Evolutionary conservation across 2,113 vertebrate genomes (phyloP).

Genomic region (Apus apus): DNA sequence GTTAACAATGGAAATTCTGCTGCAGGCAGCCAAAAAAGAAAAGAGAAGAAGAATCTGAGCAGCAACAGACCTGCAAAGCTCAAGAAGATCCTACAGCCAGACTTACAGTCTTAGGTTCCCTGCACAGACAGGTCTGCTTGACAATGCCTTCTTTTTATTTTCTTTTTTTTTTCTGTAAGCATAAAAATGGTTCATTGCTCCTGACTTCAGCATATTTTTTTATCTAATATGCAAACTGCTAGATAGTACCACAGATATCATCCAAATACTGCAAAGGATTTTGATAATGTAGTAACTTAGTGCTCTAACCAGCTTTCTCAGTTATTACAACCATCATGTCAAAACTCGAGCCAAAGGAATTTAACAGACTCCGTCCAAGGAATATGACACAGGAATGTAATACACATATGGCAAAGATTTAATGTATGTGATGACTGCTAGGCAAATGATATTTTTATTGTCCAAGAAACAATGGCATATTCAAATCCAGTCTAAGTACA

Average conservation of each 20-base stretch:
- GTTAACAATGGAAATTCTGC: slow-evolving; percentile 45
- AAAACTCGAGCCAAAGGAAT: slow-evolving; percentile 53
- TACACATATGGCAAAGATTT: slow-evolving; percentile 64
- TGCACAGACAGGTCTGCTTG: neutral
- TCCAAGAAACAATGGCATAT: slow-evolving; percentile 63
- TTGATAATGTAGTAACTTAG: slow-evolving; percentile 12
- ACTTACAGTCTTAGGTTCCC: neutral
- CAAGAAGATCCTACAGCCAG: neutral
- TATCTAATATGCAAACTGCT: neutral
- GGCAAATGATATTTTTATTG: slow-evolving; percentile 55
- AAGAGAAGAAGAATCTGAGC: neutral
- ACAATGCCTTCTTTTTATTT: neutral
- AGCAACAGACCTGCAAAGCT: slow-evolving; percentile 5
- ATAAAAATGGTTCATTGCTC: neutral
- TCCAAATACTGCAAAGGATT: neutral
- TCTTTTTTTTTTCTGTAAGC: neutral
- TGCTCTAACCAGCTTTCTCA: slow-evolving; percentile 12
- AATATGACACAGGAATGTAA: slow-evolving; percentile 49
- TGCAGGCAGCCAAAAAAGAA: slow-evolving; percentile 22
- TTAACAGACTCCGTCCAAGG: slow-evolving; percentile 43
- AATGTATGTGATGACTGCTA: slow-evolving; percentile 57
- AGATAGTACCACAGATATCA: neutral
- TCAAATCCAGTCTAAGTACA: slow-evolving; percentile 45
- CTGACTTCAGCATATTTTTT: neutral
- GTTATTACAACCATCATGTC: slow-evolving; percentile 7